Percentiles rank a stretch among this genome's conserved stretches.
phyloP scores from a whole-genome alignment of 2,888 invertebrate species.

The Metalampra italica region DNA sequence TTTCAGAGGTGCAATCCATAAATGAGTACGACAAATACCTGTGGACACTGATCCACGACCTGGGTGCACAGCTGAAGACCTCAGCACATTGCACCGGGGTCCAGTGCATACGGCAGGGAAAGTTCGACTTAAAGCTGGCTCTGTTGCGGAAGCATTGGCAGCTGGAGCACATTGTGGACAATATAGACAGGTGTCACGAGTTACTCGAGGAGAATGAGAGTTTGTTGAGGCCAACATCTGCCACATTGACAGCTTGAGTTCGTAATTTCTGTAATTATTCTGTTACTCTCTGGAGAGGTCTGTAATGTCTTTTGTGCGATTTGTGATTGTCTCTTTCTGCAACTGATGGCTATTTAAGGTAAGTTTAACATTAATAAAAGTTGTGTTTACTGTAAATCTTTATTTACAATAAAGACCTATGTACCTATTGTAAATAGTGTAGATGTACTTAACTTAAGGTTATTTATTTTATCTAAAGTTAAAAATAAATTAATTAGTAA shows the following conservation, averaged over 20 bases:
- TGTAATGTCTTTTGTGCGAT: too few species aligned
- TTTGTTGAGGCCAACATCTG: constrained; percentile 59
- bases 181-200: constrained; percentile 77
- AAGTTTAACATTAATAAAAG: too few species aligned
- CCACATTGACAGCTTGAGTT: constrained; percentile 33
- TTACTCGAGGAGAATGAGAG: constrained; percentile 72
- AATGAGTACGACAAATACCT: constrained; percentile 91
- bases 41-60: constrained; percentile 87
- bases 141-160: constrained; percentile 91
- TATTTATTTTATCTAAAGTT: too few species aligned
- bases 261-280: neutral
- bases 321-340: too few species aligned
- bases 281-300: too few species aligned
- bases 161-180: constrained; percentile 82
- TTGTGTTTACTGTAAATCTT: too few species aligned
- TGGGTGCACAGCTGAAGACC: constrained; percentile 88
- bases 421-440: too few species aligned
- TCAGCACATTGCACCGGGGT: constrained; percentile 89
- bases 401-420: too few species aligned
- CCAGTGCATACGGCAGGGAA: constrained; percentile 89
- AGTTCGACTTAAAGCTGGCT: constrained; percentile 86
- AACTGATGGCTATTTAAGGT: too few species aligned
- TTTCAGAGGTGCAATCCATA: constrained; percentile 89
- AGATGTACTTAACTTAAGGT: too few species aligned
- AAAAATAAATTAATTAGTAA: too few species aligned